These are phyloP conservation scores for Pangasianodon gigas DNA, from an alignment of 2,113 vertebrate genomes.

Conservation along the genomic window DNA sequence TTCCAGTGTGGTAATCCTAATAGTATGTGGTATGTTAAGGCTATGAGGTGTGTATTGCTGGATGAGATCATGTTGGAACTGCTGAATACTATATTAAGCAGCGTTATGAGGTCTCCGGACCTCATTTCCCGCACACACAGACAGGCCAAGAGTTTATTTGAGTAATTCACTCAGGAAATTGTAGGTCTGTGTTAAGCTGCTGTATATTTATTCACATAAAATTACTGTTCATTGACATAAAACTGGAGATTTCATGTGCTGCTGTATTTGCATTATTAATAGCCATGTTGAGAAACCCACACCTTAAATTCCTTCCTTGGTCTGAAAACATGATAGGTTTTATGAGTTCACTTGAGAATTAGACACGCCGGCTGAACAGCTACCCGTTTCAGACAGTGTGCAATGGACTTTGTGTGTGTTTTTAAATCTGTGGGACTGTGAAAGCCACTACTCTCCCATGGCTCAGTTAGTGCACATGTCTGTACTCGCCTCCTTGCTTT, in stretches of 20 bases:
- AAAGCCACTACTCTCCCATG: slow-evolving; percentile 14
- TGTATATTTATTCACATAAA: neutral
- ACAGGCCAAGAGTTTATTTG: neutral
- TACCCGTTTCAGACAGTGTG: neutral
- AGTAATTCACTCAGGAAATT: slow-evolving; percentile 11
- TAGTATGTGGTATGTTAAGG: slow-evolving; percentile 7
- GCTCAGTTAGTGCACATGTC: slow-evolving; percentile 15
- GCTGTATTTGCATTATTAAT: neutral
- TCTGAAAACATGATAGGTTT: slow-evolving; percentile 9
- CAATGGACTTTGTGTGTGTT: slow-evolving; percentile 11
- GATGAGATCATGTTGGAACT: slow-evolving; percentile 23
- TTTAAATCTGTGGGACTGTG: slow-evolving; percentile 10
- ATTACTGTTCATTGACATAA: neutral
- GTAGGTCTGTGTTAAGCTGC: neutral
- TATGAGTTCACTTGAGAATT: neutral
- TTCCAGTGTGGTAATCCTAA: slow-evolving; percentile 16
- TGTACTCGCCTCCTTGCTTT: slow-evolving; percentile 15
- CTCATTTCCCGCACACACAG: neutral
- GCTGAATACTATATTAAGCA: slow-evolving; percentile 24
- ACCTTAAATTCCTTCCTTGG: neutral
- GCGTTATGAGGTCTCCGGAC: neutral
- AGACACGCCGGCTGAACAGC: neutral
- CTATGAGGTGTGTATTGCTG: slow-evolving; percentile 15
- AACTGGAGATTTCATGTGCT: neutral
- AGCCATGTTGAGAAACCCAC: neutral